Evolutionary conservation across 2,888 invertebrate species (phyloP), one percentile per base, ranked within the genome.

Genomic region (Cryptocephalus primarius): DNA sequence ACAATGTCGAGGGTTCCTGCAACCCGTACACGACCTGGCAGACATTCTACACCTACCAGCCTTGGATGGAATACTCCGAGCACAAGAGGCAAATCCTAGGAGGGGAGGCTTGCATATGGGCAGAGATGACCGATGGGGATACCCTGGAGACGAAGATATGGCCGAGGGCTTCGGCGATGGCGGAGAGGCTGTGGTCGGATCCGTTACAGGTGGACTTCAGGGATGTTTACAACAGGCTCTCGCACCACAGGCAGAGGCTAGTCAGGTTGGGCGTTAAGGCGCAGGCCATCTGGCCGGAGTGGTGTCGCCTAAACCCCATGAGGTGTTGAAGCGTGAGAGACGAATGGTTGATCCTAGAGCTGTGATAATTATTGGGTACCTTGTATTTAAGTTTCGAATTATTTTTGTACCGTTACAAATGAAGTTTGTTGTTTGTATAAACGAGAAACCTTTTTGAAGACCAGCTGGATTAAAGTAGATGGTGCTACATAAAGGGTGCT

Each of bases 21-120:
- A 83, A 86, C 8, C 88, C 88, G 10, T 89, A 88, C 67, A 81
- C 83, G 43, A 82, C 84, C 42, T 89, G 89, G 89, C 86, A 87
- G 66, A 83, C 81, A 56, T 78, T 88, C 43, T 89, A 89, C 68
- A 82, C 82, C 64, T 87, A 88, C 66, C 73, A 82, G 51, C 88
- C 87, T 1, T 83, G 85, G 82, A 65, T 66, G 62, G 71, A 73
- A 46, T 69, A 68, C 11, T 1, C 32, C 1, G 66, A 67, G 61
- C 63, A 66, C 38, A 54, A 67, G 40, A 42, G 54, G 2, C 54
- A 58, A 49, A 66, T 79, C 22, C 69, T 82, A 43, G 89, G 89
- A 1, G 88, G 85, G 6, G 86, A 87, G 62, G 86, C 80, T 9
- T 85, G 88, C 50, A 74, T 88, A 60, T 90, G 90, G 90, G 80